Evolutionary conservation across 2,888 invertebrate species (phyloP), one percentile per base, ranked within the genome.

Genomic region (Gari tellinella): DNA sequence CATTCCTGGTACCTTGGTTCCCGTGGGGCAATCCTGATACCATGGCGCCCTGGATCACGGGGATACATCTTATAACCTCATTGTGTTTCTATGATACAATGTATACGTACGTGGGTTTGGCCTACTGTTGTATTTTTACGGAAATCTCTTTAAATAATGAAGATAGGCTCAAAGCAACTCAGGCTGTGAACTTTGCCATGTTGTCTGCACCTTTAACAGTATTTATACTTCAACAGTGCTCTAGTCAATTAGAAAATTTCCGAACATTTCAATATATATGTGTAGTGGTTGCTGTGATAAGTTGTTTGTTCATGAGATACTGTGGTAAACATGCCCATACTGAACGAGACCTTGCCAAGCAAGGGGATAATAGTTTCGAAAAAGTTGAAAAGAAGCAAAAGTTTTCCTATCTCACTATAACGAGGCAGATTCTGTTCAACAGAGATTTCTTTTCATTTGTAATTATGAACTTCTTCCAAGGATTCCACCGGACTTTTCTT

Each of bases 81-180:
- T 81, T 93, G 26, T 93, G 91, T 78, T 82, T 93, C 48, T 93
- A 92, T 77, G 93, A 93, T 70, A 91, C 92, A 0, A 89, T 92
- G 82, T 92, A 90, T 78, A 92, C 92, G 5, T 90, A 91, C 60
- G 89, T 90, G 5, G 87, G 92, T 15, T 86, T 92, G 7, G 91
- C 92, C 0, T 85, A 87, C 41, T 92, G 91, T 69, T 89, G 91
- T 40, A 77, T 92, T 4, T 91, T 91, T 62, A 88, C 92, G 0
- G 92, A 92, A 70, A 81, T 90, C n/a, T 89, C 91, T 4, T 68
- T 82, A 26, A 85, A 87, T 12, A 89, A 88, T 8, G 68, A 85
- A 10, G 84, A 88, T 43, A 80, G 92, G 38, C 81, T 93, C 4
- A 80, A 83, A 46, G 87, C 92, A 17, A 85, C 92, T 45, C 88